Base-by-base conservation (phyloP, 2,113 vertebrate species). In the Anoura caudifer region DNA sequence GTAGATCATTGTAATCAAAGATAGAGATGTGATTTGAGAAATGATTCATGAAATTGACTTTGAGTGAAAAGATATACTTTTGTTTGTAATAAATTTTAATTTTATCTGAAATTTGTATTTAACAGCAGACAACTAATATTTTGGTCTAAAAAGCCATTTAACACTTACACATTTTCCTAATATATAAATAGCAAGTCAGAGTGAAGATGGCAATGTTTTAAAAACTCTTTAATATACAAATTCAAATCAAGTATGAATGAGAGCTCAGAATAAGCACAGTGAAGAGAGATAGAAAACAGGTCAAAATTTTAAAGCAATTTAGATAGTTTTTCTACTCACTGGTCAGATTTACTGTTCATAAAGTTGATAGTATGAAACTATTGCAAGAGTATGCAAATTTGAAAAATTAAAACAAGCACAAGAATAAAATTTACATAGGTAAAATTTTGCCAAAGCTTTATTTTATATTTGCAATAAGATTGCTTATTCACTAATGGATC, bases 1-100 rank as follows among this genome's bases (percentile, higher is more conserved):
- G 52, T 50, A 12, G 31, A 94, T 95, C 2, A 54, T 88, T 97
- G 95, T 90, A 93, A 91, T 43, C 31, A 22, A 61, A 86, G 43
- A 12, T 83, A 94, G 54, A 47, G 33, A 75, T 0, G 41, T 67
- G 10, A 17, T 90, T 94, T 96, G 43, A 95, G 75, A n/a, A 94
- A 73, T 63, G 75, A 63, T 50, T 93, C 13, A 45, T 92, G 24
- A 97, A 73, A 69, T n/a, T 88, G 56, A 2, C 1, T 61, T 95
- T 90, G 54, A 5, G 0, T 73, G 31, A 36, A 96, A 81, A 41
- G 20, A 0, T 67, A 36, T 47, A 79, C 50, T 82, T 19, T 0
- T 38, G 24, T 96, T 59, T 52, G 52, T n/a, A 89, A 73, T 70
- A 86, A 86, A 59, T 31, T 94, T 54, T 56, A 52, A 83, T 82